Percentiles rank a stretch among this genome's conserved stretches.
Evolutionary conservation across 2,113 vertebrate species (phyloP).

Genomic region (Eulemur macaco): DNA sequence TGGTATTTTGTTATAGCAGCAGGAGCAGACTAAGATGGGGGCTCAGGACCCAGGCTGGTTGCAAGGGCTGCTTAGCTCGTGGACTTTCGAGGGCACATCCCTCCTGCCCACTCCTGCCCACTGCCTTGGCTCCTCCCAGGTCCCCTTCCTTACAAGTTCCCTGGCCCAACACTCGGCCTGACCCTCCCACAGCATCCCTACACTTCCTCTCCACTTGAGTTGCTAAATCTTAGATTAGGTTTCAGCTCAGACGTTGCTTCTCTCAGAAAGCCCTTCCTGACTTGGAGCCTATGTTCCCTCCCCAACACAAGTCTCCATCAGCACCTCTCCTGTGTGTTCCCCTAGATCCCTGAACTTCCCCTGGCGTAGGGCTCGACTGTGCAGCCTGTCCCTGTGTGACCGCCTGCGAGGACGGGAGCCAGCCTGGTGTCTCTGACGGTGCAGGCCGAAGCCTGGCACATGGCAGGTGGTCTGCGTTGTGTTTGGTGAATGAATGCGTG

Average conservation of each 20-base stretch:
- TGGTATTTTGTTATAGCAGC: not conserved
- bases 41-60: not conserved
- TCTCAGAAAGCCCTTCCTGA: not conserved
- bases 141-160: not conserved
- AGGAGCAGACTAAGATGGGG: not conserved
- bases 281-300: not conserved
- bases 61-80: not conserved
- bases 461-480: not conserved
- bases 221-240: not conserved
- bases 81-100: not conserved
- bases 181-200: not conserved
- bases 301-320: not conserved
- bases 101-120: not conserved
- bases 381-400: not conserved
- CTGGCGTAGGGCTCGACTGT: accelerated
- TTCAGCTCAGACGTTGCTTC: not conserved
- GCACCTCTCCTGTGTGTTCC: not conserved
- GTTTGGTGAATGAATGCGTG: not conserved
- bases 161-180: not conserved
- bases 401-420: not conserved
- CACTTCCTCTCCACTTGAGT: not conserved
- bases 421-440: not conserved
- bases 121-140: not conserved
- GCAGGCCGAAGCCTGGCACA: not conserved
- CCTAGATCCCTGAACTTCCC: accelerated